A percentile compares a stretch with the other conserved stretches of the same genome.
These are phyloP conservation scores for Amphibalanus amphitrite DNA, from an alignment of 1,140 invertebrate species.

Conservation along the genomic window DNA sequence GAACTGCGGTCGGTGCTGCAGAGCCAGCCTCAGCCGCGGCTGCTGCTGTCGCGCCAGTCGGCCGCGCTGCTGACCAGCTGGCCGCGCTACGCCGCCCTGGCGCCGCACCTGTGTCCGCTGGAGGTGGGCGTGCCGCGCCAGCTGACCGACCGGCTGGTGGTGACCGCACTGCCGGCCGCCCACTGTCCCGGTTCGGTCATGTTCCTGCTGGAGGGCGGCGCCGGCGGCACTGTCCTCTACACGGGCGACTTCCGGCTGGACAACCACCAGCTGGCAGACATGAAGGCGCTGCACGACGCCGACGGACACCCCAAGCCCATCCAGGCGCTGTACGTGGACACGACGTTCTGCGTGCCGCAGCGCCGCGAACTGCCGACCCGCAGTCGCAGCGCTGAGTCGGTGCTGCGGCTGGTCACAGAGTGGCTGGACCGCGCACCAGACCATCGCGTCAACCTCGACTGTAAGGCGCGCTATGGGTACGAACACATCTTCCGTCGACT, in stretches of 20 bases:
- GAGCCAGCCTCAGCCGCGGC: too few relatives aligned
- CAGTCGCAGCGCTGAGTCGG: conserved; percentile 31
- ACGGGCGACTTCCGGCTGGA: conserved; percentile 51
- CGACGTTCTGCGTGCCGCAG: conserved; percentile 39
- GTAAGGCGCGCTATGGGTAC: conserved; percentile 22
- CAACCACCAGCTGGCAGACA: conserved; percentile 32
- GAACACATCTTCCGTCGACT: conserved; percentile 21
- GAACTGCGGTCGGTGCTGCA: background rate
- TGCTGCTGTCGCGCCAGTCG: background rate
- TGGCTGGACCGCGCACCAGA: conserved; percentile 31
- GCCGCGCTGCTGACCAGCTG: background rate
- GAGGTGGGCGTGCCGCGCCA: background rate
- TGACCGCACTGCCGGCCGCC: conserved; percentile 42
- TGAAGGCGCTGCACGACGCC: conserved; percentile 33
- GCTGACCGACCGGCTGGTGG: conserved; percentile 25
- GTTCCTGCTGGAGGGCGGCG: conserved; percentile 42
- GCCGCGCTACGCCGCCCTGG: background rate
- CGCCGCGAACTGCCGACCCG: conserved; percentile 39
- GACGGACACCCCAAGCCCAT: conserved; percentile 32
- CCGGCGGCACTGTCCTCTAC: conserved; percentile 33
- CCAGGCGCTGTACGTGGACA: conserved; percentile 46
- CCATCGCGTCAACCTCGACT: conserved; percentile 17
- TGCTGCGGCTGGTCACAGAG: conserved; percentile 30
- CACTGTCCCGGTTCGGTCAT: conserved; percentile 56
- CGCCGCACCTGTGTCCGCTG: background rate